phyloP scores from a whole-genome alignment of 2,113 vertebrate species.

The Plectropomus leopardus region DNA sequence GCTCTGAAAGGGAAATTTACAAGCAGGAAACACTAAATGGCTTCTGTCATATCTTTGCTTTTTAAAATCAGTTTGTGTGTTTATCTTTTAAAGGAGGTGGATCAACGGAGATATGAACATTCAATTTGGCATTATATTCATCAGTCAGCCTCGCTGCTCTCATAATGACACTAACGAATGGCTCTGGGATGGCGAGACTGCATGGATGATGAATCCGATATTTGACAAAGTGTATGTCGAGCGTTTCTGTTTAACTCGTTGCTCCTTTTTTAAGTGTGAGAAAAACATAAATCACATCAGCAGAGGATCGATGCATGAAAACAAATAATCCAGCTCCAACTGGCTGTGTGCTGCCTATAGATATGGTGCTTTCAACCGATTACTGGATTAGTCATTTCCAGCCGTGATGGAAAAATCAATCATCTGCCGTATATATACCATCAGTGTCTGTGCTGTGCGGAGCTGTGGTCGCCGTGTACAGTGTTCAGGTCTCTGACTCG shows the following conservation, averaged over 20 bases:
- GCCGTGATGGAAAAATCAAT: slow-evolving; percentile 68
- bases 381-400: slow-evolving; percentile 65
- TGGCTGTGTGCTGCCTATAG: slow-evolving; percentile 37
- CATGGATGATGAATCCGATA: not conserved
- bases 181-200: not conserved
- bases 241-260: not conserved
- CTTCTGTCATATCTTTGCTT: not conserved
- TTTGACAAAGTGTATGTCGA: not conserved
- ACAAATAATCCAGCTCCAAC: slow-evolving; percentile 3
- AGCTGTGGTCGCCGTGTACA: not conserved
- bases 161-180: slow-evolving; percentile 24
- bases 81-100: not conserved
- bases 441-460: not conserved
- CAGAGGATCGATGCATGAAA: slow-evolving; percentile 27
- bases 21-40: not conserved
- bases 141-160: not conserved
- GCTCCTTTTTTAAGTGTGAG: not conserved
- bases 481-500: slow-evolving; percentile 4
- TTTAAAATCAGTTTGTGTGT: not conserved
- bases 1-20: slow-evolving; percentile 45
- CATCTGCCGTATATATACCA: not conserved
- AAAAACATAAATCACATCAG: slow-evolving; percentile 13
- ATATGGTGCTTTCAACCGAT: slow-evolving; percentile 46
- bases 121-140: not conserved
- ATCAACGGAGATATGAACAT: slow-evolving; percentile 14